Evolutionary conservation across 92 coral and sea anemone species (phyloP).

Genomic region (Scolanthus callimorphus): DNA sequence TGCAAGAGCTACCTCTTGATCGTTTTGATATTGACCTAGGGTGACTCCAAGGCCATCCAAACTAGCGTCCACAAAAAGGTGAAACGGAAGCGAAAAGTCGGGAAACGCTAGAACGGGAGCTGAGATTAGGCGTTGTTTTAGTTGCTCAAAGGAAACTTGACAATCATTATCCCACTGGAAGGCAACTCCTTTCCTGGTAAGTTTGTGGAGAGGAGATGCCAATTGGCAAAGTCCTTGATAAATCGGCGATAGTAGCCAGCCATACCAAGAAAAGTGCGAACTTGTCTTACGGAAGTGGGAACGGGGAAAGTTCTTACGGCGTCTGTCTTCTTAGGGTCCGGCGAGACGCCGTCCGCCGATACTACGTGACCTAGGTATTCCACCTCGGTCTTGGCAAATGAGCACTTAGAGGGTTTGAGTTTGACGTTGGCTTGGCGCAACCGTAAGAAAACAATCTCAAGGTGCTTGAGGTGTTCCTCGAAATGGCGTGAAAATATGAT

Average conservation of each 20-base stretch:
- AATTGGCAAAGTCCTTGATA: slow-evolving; percentile 1
- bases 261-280: slow-evolving; percentile 1
- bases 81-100: slow-evolving; percentile 17
- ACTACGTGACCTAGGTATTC: slow-evolving; percentile 1
- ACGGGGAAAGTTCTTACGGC: background rate
- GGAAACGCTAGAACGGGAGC: slow-evolving; percentile 51
- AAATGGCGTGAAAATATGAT: background rate
- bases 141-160: slow-evolving; percentile 13
- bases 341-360: background rate
- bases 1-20: slow-evolving; percentile 25
- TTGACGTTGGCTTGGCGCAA: background rate
- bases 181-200: background rate
- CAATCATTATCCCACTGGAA: slow-evolving; percentile 11
- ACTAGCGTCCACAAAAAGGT: slow-evolving; percentile 20
- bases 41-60: slow-evolving; percentile 1
- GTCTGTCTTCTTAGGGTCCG: background rate
- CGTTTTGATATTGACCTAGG: background rate
- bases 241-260: slow-evolving; percentile 4
- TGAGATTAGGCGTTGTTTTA: slow-evolving; percentile 6
- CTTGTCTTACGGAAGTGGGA: background rate
- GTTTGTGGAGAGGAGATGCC: background rate
- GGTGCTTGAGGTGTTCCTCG: background rate
- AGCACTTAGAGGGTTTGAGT: background rate
- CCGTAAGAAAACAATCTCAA: background rate
- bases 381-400: background rate